phyloP scores from a whole-genome alignment of 2,888 invertebrate genomes.

The Drosophila kanekoi region DNA sequence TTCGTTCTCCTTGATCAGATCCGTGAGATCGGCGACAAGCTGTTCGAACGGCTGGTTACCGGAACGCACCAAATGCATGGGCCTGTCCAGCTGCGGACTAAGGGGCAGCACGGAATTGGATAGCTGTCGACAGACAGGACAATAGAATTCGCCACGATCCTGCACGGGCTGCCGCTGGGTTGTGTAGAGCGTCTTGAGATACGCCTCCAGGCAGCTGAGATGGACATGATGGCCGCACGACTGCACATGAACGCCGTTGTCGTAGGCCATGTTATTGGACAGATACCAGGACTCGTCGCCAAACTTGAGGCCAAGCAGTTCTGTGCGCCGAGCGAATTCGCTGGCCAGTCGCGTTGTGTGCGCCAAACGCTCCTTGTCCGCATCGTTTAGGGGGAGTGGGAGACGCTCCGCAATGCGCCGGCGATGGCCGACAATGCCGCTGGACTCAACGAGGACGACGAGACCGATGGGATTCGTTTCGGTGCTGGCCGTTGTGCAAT shows the following conservation, averaged over 20 bases:
- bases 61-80: constrained; percentile 88
- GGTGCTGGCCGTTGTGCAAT: constrained; percentile 94
- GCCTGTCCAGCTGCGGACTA: constrained; percentile 89
- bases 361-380: constrained; percentile 87
- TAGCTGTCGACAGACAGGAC: constrained; percentile 97
- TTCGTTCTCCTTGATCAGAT: constrained; percentile 89
- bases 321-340: constrained; percentile 91
- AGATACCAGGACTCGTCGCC: constrained; percentile 92
- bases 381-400: constrained; percentile 88
- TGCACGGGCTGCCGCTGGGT: constrained; percentile 91
- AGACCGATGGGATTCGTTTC: constrained; percentile 94
- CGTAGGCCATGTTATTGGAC: constrained; percentile 93
- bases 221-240: constrained; percentile 99
- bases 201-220: constrained; percentile 96
- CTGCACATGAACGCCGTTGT: constrained; percentile 96
- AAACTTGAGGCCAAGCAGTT: constrained; percentile 91
- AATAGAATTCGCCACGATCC: constrained; percentile 95
- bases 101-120: constrained; percentile 95
- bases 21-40: constrained; percentile 85
- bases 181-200: constrained; percentile 93
- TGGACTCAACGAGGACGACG: constrained; percentile 93
- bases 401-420: constrained; percentile 84
- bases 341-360: constrained; percentile 89
- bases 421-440: constrained; percentile 94
- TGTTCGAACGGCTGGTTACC: constrained; percentile 85